Evolutionary conservation across 2,888 invertebrate species (phyloP).

Genomic region (Campoplex capitator): DNA sequence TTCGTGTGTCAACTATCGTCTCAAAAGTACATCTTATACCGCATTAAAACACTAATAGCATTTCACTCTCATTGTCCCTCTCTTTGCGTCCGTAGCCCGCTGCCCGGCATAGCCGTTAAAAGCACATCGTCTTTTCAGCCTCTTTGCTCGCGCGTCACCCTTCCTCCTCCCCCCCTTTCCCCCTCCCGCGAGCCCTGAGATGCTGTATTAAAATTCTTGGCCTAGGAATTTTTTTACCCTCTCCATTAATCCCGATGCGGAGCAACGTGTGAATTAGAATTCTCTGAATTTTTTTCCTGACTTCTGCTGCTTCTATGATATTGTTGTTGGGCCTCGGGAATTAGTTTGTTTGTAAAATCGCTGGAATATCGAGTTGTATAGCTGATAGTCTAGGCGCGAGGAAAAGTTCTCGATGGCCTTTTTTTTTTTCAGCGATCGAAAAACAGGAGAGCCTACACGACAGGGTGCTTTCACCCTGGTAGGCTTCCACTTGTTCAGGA

Average conservation of each 20-base stretch:
- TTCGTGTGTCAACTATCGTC: constrained; percentile 34
- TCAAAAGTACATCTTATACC: constrained; percentile 45
- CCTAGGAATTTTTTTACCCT: neutral
- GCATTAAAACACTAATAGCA: constrained; percentile 45
- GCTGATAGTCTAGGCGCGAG: too few species aligned
- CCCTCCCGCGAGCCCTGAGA: neutral
- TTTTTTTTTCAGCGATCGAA: too few species aligned
- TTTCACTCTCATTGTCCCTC: constrained; percentile 33
- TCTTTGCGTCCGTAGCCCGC: constrained; percentile 5
- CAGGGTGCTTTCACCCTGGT: too few species aligned
- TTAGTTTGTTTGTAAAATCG: too few species aligned
- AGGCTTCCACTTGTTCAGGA: neutral
- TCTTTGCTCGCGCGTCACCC: too few species aligned
- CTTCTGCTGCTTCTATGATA: too few species aligned
- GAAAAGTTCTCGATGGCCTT: too few species aligned
- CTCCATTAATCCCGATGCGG: neutral
- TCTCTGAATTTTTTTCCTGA: neutral
- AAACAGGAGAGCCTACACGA: too few species aligned
- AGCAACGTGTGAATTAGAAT: constrained; percentile 5
- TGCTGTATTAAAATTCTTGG: constrained; percentile 28
- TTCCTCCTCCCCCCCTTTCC: neutral
- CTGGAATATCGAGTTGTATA: too few species aligned
- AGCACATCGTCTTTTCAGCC: constrained; percentile 15
- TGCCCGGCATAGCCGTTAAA: neutral
- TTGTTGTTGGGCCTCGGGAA: too few species aligned